Percentiles rank a stretch among this genome's conserved stretches.
phyloP scores from a whole-genome alignment of 2,113 vertebrate species.

The Sporophila hypoxantha region DNA sequence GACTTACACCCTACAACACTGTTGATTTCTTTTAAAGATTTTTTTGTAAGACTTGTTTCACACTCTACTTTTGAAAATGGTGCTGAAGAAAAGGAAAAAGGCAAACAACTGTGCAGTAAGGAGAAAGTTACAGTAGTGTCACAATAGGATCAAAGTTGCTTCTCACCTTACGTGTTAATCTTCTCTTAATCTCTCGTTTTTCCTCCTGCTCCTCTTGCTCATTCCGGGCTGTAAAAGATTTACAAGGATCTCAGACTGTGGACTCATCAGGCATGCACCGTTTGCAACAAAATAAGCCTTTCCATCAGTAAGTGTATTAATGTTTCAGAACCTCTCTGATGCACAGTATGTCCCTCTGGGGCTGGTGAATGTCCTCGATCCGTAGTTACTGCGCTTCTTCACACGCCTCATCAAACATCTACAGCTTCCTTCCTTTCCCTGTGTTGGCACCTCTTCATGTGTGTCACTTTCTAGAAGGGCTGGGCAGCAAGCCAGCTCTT shows the following conservation, averaged over 20 bases:
- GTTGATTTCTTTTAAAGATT: background rate
- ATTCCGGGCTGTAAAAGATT: constrained; percentile 85
- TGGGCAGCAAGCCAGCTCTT: background rate
- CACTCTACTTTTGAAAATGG: background rate
- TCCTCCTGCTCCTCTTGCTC: constrained; percentile 97
- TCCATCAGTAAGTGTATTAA: background rate
- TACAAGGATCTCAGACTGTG: constrained; percentile 7
- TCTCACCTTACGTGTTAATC: constrained; percentile 92
- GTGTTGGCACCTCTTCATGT: background rate
- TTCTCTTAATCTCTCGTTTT: constrained; percentile 93
- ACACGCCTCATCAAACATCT: background rate
- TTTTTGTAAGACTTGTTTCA: background rate
- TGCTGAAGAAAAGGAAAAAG: background rate
- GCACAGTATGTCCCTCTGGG: background rate
- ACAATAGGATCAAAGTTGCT: background rate
- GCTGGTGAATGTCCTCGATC: background rate
- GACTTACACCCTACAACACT: background rate
- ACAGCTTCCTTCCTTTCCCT: background rate
- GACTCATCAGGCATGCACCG: background rate
- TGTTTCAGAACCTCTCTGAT: constrained; percentile 14
- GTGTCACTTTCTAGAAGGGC: background rate
- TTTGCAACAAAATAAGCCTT: constrained; percentile 4
- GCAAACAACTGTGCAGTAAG: background rate
- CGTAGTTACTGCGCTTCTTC: background rate
- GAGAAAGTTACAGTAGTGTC: background rate